A percentile compares a stretch with the other conserved stretches of the same genome.
Conservation (phyloP, 2,888 invertebrate species). For the Apamea monoglypha region DNA sequence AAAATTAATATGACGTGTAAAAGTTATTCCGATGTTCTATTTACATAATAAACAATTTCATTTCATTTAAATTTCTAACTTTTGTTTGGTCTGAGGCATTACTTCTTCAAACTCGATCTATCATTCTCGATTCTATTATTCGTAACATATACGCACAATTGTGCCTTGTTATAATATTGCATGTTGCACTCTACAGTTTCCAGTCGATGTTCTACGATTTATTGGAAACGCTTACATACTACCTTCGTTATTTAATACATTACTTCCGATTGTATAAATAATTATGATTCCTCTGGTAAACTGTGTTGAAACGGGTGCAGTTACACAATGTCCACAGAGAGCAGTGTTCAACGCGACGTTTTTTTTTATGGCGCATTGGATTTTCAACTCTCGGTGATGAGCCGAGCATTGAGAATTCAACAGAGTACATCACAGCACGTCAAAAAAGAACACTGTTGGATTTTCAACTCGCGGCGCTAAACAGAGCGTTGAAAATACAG, state of each 20-base stretch:
- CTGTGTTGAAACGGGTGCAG: slow-evolving; percentile 1
- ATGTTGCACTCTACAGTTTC: slow-evolving; percentile 31
- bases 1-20: too few species aligned
- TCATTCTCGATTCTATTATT: background rate
- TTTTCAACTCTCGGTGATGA: background rate
- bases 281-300: slow-evolving; percentile 17
- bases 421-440: background rate
- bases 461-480: background rate
- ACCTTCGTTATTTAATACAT: slow-evolving; percentile 46
- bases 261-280: slow-evolving; percentile 24
- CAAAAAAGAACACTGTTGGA: background rate
- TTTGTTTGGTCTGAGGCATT: background rate
- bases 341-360: background rate
- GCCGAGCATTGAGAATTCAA: background rate
- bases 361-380: background rate
- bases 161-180: slow-evolving; percentile 7
- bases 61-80: background rate
- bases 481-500: background rate
- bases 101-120: background rate
- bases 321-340: slow-evolving; percentile 4
- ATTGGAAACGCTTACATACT: slow-evolving; percentile 35
- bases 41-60: too few species aligned
- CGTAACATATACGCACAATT: slow-evolving; percentile 38
- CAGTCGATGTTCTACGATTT: slow-evolving; percentile 12
- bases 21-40: background rate